Evolutionary conservation across 2,888 invertebrate species (phyloP), one percentile per base, ranked within the genome.

Genomic region (Phortica magna): DNA sequence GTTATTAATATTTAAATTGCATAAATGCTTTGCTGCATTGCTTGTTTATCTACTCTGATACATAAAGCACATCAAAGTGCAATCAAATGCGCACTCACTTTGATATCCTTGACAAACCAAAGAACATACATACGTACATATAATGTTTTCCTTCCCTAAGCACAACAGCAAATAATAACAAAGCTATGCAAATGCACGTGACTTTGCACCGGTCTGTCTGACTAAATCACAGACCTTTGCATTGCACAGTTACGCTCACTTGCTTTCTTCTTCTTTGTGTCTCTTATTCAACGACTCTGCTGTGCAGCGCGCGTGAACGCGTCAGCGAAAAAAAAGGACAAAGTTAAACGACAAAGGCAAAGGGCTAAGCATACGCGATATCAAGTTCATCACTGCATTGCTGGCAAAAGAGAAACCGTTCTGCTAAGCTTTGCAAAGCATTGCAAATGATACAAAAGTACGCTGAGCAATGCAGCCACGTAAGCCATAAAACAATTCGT

Each of bases 1-100:
- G 5, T 31, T 31, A 31, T 31, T 31, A 31, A 31, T 48, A 48
- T 6, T 48, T 6, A 48, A 48, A 4, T 31, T 14, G 48, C 48
- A 48, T 7, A 48, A 48, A 48, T 48, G 10, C 7, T 48, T 2
- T 48, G 48, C 48, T 48, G 31, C 48, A 2, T 48, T 48, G 3
- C 48, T 12, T 48, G 48, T 48, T 31, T 31, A 31, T 31, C 31
- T 2, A 0, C 1, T 31, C 1, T 2, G 5, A 1, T 31, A 1
- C 31, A 7, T 14, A 43, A 93, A 94, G 94, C 17, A 55, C 14
- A 68, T 39, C 22, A 42, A 41, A 53, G 43, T 59, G 31, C 57
- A 76, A 31, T 61, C 48, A 67, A 39, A 75, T 41, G 19, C 5
- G 10, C 10, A 10, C 17, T 39, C 10, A 10, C 17, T 65, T 73